phyloP scores from a whole-genome alignment of 2,113 vertebrate genomes.

The Eurypyga helias region DNA sequence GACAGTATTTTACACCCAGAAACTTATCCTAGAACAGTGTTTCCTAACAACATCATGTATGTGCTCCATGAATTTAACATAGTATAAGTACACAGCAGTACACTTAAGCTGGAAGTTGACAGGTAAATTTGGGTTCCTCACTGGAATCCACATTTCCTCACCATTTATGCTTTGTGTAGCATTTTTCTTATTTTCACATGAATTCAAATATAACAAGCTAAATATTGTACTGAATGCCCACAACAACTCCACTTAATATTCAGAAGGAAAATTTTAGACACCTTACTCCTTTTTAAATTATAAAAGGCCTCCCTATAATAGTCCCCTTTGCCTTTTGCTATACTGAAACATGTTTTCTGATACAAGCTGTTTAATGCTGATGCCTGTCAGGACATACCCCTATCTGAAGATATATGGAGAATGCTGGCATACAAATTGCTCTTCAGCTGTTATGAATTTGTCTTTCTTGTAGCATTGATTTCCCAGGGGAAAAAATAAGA shows the following conservation, averaged over 20 bases:
- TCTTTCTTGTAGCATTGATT: conserved; percentile 3
- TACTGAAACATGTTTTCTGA: not conserved
- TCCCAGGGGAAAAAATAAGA: not conserved
- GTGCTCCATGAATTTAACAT: not conserved
- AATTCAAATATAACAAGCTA: not conserved
- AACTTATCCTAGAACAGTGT: not conserved
- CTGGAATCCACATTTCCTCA: not conserved
- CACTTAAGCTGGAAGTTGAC: not conserved
- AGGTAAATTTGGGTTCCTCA: not conserved
- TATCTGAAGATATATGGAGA: not conserved
- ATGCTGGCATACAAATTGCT: not conserved
- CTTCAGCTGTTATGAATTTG: not conserved
- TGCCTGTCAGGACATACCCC: not conserved
- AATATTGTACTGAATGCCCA: not conserved
- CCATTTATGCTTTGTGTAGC: not conserved
- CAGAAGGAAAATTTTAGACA: not conserved
- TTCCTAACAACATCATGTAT: not conserved
- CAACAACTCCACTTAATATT: not conserved
- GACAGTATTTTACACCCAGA: not conserved
- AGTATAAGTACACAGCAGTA: not conserved
- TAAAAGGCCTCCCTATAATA: not conserved
- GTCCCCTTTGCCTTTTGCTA: not conserved
- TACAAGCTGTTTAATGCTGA: not conserved
- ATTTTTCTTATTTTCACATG: not conserved
- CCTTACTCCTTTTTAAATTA: not conserved